Evolutionary conservation across 2,888 invertebrate genomes (phyloP), one percentile per base, ranked within the genome.

Genomic region (Tupiocoris notatus): DNA sequence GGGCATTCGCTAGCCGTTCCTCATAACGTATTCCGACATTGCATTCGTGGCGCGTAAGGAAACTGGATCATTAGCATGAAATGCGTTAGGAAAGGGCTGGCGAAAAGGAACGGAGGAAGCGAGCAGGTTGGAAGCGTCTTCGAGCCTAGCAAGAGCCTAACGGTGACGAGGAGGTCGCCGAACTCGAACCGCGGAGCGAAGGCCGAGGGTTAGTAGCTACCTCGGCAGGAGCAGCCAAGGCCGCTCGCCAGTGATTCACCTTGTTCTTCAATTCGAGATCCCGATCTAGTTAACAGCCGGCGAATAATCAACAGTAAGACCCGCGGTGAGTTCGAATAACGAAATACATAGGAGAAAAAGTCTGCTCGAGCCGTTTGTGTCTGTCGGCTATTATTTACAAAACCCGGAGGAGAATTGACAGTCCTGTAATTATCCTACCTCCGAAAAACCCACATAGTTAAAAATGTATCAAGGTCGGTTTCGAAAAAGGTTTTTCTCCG

Each of bases 1-100:
- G 12, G 3, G 12, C 39, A 12, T 39, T 39, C 39, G 3, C 39
- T 3, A 39, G 39, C 6, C 12, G 12, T 39, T 39, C 12, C 39
- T 3, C 39, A 39, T 39, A 39, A 39, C 39, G 39, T 39, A 39
- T 39, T 39, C 39, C 39, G 39, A 39, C 39, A 12, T 59, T 59
- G 54, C 54, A 12, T 7, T 9, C 9, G 7, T 16, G 54, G 54
- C 17, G 59, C 59, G 16, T 59, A 59, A 59, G 59, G 16, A 59
- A 59, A 59, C 17, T 59, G 59, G 59, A 59, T 59, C 59, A 59
- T 59, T 59, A 59, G 59, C 59, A 59, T 59, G 59, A 59, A 59
- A n/a, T 59, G 12, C 39, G 59, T 59, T 18, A 59, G n/a, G 59
- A 59, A 59, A 59, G 59, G 59, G 59, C 59, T 18, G n/a, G 59